These are phyloP conservation scores for Lampris incognitus DNA, from an alignment of 2,113 vertebrate genomes.

Conservation along the genomic window DNA sequence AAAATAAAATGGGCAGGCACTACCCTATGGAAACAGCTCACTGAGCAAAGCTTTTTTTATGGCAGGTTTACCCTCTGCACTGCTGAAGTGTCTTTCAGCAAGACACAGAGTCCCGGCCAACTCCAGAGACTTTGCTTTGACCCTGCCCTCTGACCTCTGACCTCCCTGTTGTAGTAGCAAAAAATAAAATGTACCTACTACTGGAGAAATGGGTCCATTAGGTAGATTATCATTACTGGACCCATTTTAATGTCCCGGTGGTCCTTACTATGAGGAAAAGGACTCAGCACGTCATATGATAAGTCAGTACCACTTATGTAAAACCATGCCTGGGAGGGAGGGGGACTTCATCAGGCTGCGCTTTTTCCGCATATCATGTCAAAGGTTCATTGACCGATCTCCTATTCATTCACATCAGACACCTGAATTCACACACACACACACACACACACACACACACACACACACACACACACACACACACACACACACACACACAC, in stretches of 20 bases:
- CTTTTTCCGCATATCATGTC: neutral
- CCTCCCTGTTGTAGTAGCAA: neutral
- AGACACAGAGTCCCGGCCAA: constrained; percentile 16
- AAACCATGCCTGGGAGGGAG: no score
- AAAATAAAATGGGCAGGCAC: constrained; percentile 10
- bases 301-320: no score
- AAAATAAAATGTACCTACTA: constrained; percentile 3
- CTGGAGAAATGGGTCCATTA: no score
- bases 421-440: neutral
- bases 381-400: neutral
- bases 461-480: neutral
- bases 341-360: no score
- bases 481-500: neutral
- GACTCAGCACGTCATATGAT: no score
- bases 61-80: constrained; percentile 14
- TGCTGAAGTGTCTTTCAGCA: constrained; percentile 50
- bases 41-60: constrained; percentile 33
- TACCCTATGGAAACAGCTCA: constrained; percentile 33
- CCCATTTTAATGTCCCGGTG: neutral
- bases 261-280: no score
- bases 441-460: neutral
- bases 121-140: constrained; percentile 15
- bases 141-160: constrained; percentile 37
- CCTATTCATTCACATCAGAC: no score
- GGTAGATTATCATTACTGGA: neutral